Evolutionary conservation across 23 tunicate genomes (phyloP).

Genomic region (Trididemnum miniatum): DNA sequence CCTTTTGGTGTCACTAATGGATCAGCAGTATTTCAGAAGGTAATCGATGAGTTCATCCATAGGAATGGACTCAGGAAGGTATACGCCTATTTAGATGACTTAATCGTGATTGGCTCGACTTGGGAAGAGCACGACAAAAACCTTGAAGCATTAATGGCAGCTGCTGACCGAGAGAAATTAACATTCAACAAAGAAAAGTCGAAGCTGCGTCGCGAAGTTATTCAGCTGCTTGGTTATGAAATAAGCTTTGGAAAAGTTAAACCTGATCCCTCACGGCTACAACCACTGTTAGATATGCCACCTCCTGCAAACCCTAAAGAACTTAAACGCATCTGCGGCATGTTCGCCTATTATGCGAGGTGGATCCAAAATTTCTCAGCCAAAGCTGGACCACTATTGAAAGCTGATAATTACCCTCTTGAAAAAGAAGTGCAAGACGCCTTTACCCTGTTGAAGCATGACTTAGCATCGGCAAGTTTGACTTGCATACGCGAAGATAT

Average conservation of each 20-base stretch:
- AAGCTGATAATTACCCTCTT: no score
- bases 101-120: background rate
- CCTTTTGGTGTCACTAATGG: background rate
- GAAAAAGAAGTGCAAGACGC: no score
- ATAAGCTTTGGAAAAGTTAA: background rate
- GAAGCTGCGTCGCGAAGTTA: background rate
- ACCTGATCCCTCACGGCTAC: conserved; percentile 12
- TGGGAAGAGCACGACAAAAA: background rate
- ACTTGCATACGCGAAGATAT: no score
- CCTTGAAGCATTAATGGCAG: background rate
- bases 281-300: no score
- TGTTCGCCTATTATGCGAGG: no score
- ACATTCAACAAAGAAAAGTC: background rate
- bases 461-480: no score
- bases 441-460: no score
- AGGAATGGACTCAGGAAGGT: background rate
- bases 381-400: no score
- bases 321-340: no score
- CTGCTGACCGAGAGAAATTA: background rate
- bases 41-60: background rate
- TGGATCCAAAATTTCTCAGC: no score
- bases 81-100: background rate
- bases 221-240: conserved; percentile 5
- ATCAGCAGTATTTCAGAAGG: background rate
- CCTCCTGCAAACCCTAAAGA: no score